A percentile compares a stretch with the other conserved stretches of the same genome.
Evolutionary conservation across 2,113 vertebrate species (phyloP).

Genomic region (Mesembrinibis cayennensis): DNA sequence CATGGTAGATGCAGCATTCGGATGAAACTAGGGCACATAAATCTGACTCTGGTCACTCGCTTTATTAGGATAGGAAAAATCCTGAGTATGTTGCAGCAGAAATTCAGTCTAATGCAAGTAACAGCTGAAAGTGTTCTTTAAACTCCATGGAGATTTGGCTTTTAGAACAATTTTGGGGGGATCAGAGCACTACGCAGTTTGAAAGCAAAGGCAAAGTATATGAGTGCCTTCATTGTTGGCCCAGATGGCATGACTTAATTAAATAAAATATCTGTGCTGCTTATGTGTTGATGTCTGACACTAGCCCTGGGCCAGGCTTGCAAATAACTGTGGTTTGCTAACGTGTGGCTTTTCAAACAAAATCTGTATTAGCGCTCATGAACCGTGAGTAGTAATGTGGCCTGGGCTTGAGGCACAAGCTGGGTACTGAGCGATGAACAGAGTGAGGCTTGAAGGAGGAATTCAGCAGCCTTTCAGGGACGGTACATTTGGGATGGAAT

Average conservation of each 20-base stretch:
- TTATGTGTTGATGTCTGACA: conserved; percentile 58
- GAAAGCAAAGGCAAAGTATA: neutral
- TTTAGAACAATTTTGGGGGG: conserved; percentile 19
- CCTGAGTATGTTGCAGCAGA: neutral
- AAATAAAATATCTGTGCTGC: conserved; percentile 61
- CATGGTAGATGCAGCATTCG: neutral
- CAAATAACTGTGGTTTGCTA: conserved; percentile 68
- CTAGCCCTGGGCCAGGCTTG: conserved; percentile 56
- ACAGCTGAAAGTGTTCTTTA: conserved; percentile 43
- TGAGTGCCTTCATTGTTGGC: conserved; percentile 59
- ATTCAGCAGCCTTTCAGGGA: neutral
- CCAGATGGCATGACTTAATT: conserved; percentile 61
- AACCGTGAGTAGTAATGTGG: neutral
- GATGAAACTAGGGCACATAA: conserved; percentile 7
- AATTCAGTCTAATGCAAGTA: conserved; percentile 29
- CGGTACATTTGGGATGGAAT: neutral
- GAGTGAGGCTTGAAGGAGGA: neutral
- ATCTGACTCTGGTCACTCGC: neutral
- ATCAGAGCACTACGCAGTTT: neutral
- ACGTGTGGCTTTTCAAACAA: conserved; percentile 61
- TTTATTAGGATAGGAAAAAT: conserved; percentile 62
- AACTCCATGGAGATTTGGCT: neutral
- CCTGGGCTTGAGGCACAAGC: conserved; percentile 39
- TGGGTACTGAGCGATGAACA: conserved; percentile 19
- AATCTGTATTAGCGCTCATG: neutral